phyloP scores from a whole-genome alignment of 1,140 invertebrate species.

The Calliopsis andreniformis region DNA sequence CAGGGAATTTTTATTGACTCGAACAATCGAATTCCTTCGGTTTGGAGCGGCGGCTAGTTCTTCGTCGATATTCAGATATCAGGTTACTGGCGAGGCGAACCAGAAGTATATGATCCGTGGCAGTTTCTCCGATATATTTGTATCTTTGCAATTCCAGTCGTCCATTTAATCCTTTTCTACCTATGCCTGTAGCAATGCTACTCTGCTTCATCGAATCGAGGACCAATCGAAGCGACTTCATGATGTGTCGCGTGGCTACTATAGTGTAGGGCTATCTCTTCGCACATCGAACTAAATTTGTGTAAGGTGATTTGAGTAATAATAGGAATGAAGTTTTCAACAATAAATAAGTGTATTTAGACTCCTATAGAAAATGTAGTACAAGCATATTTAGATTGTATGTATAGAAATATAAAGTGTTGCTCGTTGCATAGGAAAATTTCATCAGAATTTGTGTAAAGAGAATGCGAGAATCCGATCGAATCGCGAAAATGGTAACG shows the following conservation, averaged over 20 bases:
- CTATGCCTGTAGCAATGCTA: slow-evolving; percentile 52
- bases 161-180: slow-evolving; percentile 44
- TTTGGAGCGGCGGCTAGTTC: neutral
- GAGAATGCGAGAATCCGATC: no score
- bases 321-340: no score
- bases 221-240: slow-evolving; percentile 46
- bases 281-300: no score
- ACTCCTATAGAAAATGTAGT: no score
- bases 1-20: slow-evolving; percentile 50
- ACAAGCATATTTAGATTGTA: no score
- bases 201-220: slow-evolving; percentile 54
- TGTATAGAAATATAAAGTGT: no score
- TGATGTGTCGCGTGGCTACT: no score
- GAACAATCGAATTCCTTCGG: slow-evolving; percentile 40
- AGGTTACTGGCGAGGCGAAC: slow-evolving; percentile 6
- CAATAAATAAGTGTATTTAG: no score
- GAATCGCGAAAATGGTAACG: slow-evolving; percentile 4
- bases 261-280: no score
- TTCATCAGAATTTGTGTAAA: no score
- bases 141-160: slow-evolving; percentile 44
- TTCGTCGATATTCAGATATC: slow-evolving; percentile 57
- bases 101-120: slow-evolving; percentile 34
- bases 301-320: no score
- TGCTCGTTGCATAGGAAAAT: no score
- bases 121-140: slow-evolving; percentile 53